phyloP scores from a whole-genome alignment of 1,140 invertebrate genomes.

The Brachystomella parvula region DNA sequence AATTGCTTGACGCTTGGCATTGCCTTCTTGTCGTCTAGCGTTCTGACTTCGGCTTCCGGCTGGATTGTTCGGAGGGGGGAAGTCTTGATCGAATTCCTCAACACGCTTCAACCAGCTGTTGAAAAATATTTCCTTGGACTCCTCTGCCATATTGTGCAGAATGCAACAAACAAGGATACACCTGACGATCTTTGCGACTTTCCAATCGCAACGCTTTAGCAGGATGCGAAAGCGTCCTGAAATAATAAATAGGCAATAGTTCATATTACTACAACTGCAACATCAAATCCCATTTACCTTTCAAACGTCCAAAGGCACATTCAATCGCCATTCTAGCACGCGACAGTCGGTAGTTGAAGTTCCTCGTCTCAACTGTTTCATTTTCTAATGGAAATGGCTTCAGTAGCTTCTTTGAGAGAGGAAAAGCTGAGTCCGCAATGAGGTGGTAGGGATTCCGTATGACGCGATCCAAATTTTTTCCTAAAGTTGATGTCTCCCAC shows the following conservation, averaged over 20 bases:
- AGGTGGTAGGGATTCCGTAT: slow-evolving; percentile 2
- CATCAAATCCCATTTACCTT: neutral
- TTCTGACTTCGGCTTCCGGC: too few species aligned
- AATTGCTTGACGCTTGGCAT: too few species aligned
- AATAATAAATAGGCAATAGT: neutral
- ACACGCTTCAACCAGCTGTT: neutral
- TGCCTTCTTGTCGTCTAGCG: too few species aligned
- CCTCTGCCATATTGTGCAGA: slow-evolving; percentile 1
- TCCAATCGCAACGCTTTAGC: neutral
- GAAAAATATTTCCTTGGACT: neutral
- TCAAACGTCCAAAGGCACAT: slow-evolving; percentile 15
- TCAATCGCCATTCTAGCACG: slow-evolving; percentile 19
- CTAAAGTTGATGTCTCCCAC: neutral
- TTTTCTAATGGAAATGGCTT: neutral
- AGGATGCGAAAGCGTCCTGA: neutral
- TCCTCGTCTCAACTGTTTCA: neutral
- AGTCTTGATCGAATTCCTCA: neutral
- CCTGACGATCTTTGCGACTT: neutral
- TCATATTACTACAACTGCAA: neutral
- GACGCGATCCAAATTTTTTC: neutral
- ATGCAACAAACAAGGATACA: neutral
- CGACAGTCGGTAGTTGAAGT: slow-evolving; percentile 15
- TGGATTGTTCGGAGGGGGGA: too few species aligned
- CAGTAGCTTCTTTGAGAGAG: neutral
- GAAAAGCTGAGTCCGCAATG: slow-evolving; percentile 12